Conservation (phyloP, 2,888 invertebrate genomes). For the Eumacrocentrus americanus region DNA sequence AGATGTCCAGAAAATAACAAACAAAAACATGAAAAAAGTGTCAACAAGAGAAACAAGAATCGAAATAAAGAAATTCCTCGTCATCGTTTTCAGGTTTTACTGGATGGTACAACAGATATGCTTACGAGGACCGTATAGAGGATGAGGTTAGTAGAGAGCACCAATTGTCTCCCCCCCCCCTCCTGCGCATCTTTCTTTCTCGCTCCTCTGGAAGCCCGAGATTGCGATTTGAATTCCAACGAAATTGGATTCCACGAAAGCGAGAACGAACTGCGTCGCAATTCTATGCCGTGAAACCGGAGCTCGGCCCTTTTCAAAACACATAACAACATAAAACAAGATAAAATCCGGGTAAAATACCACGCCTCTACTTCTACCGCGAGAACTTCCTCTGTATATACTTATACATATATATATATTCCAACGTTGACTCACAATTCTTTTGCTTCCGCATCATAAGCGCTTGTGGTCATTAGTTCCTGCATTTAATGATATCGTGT, state of each 20-base stretch:
- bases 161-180: neutral
- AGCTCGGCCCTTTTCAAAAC: constrained; percentile 23
- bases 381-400: too few relatives aligned
- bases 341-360: constrained; percentile 13
- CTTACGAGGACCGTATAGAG: neutral
- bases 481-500: neutral
- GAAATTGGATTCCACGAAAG: constrained; percentile 37
- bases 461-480: neutral
- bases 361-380: too few relatives aligned
- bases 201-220: constrained; percentile 25
- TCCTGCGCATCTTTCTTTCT: constrained; percentile 21
- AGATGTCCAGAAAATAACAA: neutral
- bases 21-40: too few relatives aligned
- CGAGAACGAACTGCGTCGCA: constrained; percentile 27
- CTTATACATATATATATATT: neutral
- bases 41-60: too few relatives aligned
- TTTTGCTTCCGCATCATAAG: neutral
- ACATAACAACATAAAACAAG: constrained; percentile 32
- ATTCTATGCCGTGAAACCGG: constrained; percentile 17
- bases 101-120: constrained; percentile 3
- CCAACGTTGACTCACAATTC: neutral
- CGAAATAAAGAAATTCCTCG: constrained; percentile 4
- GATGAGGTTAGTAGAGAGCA: constrained; percentile 14
- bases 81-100: neutral
- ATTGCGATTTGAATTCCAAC: constrained; percentile 28